Percentiles rank a stretch among this genome's conserved stretches.
Conservation (phyloP, 2,888 invertebrate species). For the Lumbricus terrestris region DNA sequence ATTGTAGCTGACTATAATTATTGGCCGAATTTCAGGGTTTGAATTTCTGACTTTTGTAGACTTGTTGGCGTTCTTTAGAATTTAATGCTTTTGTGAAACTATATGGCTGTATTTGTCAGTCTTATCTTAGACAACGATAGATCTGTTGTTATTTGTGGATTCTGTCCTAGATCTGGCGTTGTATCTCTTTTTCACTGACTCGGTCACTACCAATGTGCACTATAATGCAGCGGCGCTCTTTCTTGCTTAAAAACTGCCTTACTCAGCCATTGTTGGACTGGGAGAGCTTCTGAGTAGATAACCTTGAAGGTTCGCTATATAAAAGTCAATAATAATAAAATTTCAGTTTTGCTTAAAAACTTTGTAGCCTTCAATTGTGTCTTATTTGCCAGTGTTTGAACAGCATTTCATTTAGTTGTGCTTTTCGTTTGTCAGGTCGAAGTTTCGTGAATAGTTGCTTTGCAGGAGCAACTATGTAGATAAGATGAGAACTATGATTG, state of each 20-base stretch:
- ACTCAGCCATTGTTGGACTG: too few species aligned
- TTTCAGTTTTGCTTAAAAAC: neutral
- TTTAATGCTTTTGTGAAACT: neutral
- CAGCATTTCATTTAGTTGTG: neutral
- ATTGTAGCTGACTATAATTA: neutral
- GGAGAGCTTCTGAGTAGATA: too few species aligned
- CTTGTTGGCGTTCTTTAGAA: neutral
- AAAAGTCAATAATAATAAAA: too few species aligned
- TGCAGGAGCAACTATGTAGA: neutral
- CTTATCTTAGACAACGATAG: neutral
- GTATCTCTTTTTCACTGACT: neutral
- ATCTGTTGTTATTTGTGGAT: neutral
- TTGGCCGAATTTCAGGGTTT: neutral
- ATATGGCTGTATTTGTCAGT: neutral
- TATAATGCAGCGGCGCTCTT: too few species aligned
- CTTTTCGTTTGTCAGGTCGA: neutral
- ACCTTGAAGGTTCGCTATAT: too few species aligned
- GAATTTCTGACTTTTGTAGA: neutral
- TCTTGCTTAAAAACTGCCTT: too few species aligned
- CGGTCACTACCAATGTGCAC: neutral
- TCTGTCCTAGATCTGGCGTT: neutral
- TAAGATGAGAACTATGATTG: neutral
- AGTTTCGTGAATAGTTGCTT: neutral
- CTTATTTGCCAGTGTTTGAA: neutral
- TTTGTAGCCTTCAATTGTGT: neutral